Percentiles rank a stretch among this genome's conserved stretches.
These are phyloP conservation scores for Neolamprologus modestus DNA, from an alignment of 2,113 vertebrate genomes.

Conservation along the genomic window DNA sequence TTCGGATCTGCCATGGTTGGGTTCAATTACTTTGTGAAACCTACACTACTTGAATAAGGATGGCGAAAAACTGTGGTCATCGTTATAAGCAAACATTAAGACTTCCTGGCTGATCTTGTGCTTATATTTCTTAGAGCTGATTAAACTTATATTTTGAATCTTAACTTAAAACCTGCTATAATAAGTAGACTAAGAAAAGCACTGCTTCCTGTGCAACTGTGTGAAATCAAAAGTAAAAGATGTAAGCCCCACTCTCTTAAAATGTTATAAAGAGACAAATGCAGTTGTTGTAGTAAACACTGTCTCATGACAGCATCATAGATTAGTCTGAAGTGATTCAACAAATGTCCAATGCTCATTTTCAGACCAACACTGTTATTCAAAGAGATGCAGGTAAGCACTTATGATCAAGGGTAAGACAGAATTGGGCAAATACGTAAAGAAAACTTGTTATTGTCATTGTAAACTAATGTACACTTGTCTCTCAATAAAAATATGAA, in stretches of 20 bases:
- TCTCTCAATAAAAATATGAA: too few species aligned
- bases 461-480: too few species aligned
- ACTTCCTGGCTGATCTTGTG: background rate
- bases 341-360: background rate
- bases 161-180: background rate
- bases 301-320: background rate
- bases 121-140: background rate
- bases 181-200: background rate
- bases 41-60: background rate
- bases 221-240: background rate
- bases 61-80: background rate
- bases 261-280: background rate
- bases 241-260: background rate
- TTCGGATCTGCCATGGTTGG: background rate
- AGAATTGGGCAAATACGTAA: background rate
- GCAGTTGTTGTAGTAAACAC: background rate
- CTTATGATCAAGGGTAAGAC: background rate
- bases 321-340: background rate
- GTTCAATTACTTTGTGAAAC: background rate
- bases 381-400: background rate
- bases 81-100: background rate
- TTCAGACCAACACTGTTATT: background rate
- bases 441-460: background rate
- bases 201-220: background rate
- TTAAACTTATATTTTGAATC: background rate